phyloP scores from a whole-genome alignment of 2,113 vertebrate genomes.

The Pangasianodon hypophthalmus region DNA sequence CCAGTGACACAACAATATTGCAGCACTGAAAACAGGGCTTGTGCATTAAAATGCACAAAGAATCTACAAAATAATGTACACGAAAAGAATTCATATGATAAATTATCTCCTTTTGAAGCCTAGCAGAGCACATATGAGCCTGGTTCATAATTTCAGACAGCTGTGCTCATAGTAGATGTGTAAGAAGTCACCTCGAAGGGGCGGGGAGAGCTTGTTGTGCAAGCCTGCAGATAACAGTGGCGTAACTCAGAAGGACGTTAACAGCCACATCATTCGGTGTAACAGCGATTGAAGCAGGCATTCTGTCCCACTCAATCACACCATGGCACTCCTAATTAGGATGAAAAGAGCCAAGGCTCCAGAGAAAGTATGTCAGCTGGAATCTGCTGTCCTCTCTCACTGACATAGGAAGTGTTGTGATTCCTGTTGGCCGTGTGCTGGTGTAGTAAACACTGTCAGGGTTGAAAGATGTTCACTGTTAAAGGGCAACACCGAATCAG shows the following conservation, averaged over 20 bases:
- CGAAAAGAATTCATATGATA: no score
- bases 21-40: slow-evolving; percentile 20
- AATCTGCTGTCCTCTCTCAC: not conserved
- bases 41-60: not conserved
- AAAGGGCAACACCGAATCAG: slow-evolving; percentile 1
- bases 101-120: not conserved
- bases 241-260: slow-evolving; percentile 49
- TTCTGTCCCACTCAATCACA: slow-evolving; percentile 43
- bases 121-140: no score
- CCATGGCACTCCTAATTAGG: slow-evolving; percentile 44
- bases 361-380: slow-evolving; percentile 35
- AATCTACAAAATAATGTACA: not conserved
- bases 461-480: slow-evolving; percentile 19
- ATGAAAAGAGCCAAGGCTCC: slow-evolving; percentile 25
- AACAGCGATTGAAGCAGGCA: slow-evolving; percentile 34
- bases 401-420: slow-evolving; percentile 21
- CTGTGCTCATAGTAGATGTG: slow-evolving; percentile 22
- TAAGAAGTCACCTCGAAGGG: slow-evolving; percentile 29
- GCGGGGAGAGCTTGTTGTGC: slow-evolving; percentile 8
- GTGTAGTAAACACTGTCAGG: slow-evolving; percentile 31
- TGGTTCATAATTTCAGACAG: slow-evolving; percentile 13
- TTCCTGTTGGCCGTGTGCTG: not conserved
- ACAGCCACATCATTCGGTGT: slow-evolving; percentile 39
- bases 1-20: slow-evolving; percentile 16
- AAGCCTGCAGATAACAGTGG: slow-evolving; percentile 41